Percentiles rank a stretch among this genome's conserved stretches.
Evolutionary conservation across 2,797 vertebrate species (phyloP).

Genomic region (Periparus ater): DNA sequence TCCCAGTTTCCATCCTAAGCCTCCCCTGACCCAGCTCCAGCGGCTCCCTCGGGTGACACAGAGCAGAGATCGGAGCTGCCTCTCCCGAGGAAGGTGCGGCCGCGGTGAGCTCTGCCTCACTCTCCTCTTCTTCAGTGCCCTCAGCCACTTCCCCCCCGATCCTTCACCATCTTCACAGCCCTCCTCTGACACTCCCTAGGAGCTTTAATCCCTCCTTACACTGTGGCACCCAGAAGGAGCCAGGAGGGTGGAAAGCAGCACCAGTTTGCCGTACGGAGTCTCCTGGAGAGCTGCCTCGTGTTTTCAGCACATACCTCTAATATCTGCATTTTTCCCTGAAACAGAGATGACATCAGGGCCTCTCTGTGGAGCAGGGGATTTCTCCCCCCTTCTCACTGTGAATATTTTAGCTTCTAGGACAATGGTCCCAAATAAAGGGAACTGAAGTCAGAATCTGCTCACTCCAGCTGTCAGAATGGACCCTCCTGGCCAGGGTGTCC

Average conservation of each 20-base stretch:
- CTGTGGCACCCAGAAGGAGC: background rate
- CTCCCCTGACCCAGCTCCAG: background rate
- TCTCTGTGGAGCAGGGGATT: background rate
- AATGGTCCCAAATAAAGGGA: background rate
- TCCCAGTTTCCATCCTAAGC: background rate
- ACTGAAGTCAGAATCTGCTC: background rate
- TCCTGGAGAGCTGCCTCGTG: background rate
- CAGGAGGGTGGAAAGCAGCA: background rate
- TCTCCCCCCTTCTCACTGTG: background rate
- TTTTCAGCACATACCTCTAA: background rate
- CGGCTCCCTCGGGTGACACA: background rate
- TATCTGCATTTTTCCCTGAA: accelerated
- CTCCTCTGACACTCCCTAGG: background rate
- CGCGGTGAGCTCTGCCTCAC: background rate
- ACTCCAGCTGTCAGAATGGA: background rate
- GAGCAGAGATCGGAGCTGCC: background rate
- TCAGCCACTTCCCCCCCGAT: background rate
- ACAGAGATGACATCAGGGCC: background rate
- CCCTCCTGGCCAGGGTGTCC: background rate
- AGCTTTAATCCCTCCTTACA: background rate
- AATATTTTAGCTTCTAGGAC: background rate
- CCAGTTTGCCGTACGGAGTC: background rate
- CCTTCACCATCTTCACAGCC: background rate
- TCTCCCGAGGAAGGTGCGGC: background rate
- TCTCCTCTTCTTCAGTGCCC: background rate